These are phyloP conservation scores for Sphaerophoria taeniata DNA, from an alignment of 2,888 invertebrate genomes.

Conservation along the genomic window DNA sequence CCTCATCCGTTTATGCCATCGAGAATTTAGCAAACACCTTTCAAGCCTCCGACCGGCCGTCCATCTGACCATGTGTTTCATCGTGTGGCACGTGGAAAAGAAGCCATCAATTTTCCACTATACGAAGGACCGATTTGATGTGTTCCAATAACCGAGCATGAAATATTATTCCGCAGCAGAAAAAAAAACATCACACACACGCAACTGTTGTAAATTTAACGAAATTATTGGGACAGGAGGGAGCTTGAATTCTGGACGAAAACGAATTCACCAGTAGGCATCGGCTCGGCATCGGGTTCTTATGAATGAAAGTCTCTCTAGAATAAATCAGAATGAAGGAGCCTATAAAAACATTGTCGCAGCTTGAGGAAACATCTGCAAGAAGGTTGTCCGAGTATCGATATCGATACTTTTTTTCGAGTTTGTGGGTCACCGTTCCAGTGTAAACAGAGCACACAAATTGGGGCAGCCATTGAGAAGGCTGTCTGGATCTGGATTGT, in stretches of 20 bases:
- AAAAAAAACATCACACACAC: background rate
- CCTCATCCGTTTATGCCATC: conserved; percentile 28
- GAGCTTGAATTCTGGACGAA: background rate
- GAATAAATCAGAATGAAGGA: conserved; percentile 49
- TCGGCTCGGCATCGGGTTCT: background rate
- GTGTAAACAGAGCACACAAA: background rate
- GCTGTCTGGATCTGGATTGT: background rate
- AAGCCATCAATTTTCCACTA: conserved; percentile 45
- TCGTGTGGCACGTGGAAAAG: conserved; percentile 59
- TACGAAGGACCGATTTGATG: conserved; percentile 37
- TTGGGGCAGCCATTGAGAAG: background rate
- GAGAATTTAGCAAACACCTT: conserved; percentile 38
- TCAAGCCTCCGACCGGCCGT: background rate
- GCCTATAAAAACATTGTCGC: conserved; percentile 33
- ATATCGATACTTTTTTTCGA: background rate
- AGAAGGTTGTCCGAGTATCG: conserved; percentile 23
- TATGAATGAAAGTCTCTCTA: background rate
- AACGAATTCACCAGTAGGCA: background rate
- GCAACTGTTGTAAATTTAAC: conserved; percentile 6
- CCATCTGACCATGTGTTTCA: conserved; percentile 34
- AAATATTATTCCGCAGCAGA: conserved; percentile 43
- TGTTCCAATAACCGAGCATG: conserved; percentile 28
- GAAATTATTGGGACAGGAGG: background rate
- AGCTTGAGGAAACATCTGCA: conserved; percentile 52
- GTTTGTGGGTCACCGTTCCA: conserved; percentile 48